phyloP scores from a whole-genome alignment of 1,140 invertebrate species.

The Anoplolepis gracilipes region DNA sequence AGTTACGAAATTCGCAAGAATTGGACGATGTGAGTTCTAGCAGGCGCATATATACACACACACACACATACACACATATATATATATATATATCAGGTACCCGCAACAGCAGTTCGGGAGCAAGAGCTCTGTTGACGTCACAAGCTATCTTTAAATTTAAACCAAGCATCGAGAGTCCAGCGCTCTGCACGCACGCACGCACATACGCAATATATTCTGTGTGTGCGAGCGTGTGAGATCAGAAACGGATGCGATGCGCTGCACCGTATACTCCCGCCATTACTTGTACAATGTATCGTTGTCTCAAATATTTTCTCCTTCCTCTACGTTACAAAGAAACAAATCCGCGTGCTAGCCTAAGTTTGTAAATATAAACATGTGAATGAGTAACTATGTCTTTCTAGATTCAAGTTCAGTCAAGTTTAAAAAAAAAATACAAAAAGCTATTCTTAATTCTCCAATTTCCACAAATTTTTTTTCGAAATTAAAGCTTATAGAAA shows the following conservation, averaged over 20 bases:
- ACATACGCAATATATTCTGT: slow-evolving; percentile 19
- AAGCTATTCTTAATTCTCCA: neutral
- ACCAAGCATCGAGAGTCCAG: slow-evolving; percentile 59
- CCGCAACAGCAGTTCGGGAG: slow-evolving; percentile 48
- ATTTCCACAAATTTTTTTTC: neutral
- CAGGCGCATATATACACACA: neutral
- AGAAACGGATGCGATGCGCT: slow-evolving; percentile 69
- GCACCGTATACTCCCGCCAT: slow-evolving; percentile 51
- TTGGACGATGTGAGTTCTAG: slow-evolving; percentile 27
- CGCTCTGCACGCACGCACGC: slow-evolving; percentile 36
- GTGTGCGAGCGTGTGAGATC: slow-evolving; percentile 63
- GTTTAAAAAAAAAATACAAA: neutral
- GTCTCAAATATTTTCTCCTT: slow-evolving; percentile 67
- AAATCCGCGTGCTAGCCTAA: neutral
- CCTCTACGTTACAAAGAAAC: slow-evolving; percentile 5
- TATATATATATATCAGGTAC: neutral
- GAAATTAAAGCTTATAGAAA: neutral
- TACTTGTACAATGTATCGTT: slow-evolving; percentile 75
- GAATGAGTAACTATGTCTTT: neutral
- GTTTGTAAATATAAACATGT: neutral
- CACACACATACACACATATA: too few relatives aligned
- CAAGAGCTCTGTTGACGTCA: slow-evolving; percentile 74
- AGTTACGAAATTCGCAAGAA: slow-evolving; percentile 46
- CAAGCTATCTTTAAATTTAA: slow-evolving; percentile 79
- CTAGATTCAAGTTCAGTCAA: neutral